Evolutionary conservation across 2,888 invertebrate genomes (phyloP).

Genomic region (Acanthosepion pharaonis): DNA sequence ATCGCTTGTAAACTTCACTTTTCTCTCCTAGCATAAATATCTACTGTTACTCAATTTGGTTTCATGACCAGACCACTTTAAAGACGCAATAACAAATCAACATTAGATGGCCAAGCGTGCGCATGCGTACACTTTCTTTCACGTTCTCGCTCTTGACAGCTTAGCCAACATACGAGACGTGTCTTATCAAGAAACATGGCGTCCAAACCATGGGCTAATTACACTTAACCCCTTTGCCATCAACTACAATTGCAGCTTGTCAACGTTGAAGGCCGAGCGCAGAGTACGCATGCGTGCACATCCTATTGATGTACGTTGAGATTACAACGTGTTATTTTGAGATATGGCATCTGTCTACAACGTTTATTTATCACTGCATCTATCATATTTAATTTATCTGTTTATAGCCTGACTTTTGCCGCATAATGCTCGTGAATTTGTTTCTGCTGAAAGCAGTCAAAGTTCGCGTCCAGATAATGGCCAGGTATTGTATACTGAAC

Average conservation of each 20-base stretch:
- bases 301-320: background rate
- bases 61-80: background rate
- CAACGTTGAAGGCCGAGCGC: background rate
- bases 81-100: background rate
- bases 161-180: background rate
- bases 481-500: no score
- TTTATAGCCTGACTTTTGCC: background rate
- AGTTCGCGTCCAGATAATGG: no score
- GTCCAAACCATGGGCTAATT: background rate
- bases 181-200: conserved; percentile 23
- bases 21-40: background rate
- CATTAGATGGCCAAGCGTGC: background rate
- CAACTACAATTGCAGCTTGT: conserved; percentile 1
- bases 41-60: background rate
- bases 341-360: background rate
- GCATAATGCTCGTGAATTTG: no score
- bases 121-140: background rate
- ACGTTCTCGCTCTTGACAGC: background rate
- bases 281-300: background rate
- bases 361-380: background rate
- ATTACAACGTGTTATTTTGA: conserved; percentile 20
- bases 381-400: background rate
- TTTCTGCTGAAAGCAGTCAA: no score
- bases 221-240: background rate
- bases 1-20: background rate